These are phyloP conservation scores for Drosophila eohydei DNA, from an alignment of 2,888 invertebrate genomes.

Conservation along the genomic window DNA sequence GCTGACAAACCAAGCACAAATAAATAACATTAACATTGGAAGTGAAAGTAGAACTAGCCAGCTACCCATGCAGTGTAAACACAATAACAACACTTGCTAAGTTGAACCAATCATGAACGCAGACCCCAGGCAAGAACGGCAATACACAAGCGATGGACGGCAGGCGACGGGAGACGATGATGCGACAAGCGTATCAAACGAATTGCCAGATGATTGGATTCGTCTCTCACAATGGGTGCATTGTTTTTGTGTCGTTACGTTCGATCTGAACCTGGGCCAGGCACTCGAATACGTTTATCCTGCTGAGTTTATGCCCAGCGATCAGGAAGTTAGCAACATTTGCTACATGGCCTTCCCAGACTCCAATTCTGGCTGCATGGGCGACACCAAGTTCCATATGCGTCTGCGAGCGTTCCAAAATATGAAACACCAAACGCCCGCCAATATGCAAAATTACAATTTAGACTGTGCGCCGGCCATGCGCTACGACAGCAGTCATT, in stretches of 20 bases:
- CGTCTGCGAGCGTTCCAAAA: constrained; percentile 89
- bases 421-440: constrained; percentile 5
- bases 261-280: constrained; percentile 99
- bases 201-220: constrained; percentile 86
- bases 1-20: constrained; percentile 42
- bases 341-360: constrained; percentile 99
- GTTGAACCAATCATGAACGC: constrained; percentile 39
- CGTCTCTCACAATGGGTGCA: constrained; percentile 97
- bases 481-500: constrained; percentile 93
- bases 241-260: constrained; percentile 98
- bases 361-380: constrained; percentile 99
- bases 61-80: constrained; percentile 43
- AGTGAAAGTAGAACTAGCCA: constrained; percentile 54
- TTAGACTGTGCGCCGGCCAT: constrained; percentile 90
- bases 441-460: constrained; percentile 87
- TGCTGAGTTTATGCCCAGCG: constrained; percentile 88
- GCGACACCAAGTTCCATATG: constrained; percentile 98
- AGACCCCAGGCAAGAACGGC: constrained; percentile 21
- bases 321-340: constrained; percentile 95
- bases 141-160: constrained; percentile 18
- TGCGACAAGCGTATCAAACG: constrained; percentile 26
- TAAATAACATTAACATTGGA: constrained; percentile 55
- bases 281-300: constrained; percentile 82
- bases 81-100: constrained; percentile 19
- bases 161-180: constrained; percentile 1